These are phyloP conservation scores for Turdus rufiventris DNA, from an alignment of 2,113 vertebrate species.

Conservation along the genomic window DNA sequence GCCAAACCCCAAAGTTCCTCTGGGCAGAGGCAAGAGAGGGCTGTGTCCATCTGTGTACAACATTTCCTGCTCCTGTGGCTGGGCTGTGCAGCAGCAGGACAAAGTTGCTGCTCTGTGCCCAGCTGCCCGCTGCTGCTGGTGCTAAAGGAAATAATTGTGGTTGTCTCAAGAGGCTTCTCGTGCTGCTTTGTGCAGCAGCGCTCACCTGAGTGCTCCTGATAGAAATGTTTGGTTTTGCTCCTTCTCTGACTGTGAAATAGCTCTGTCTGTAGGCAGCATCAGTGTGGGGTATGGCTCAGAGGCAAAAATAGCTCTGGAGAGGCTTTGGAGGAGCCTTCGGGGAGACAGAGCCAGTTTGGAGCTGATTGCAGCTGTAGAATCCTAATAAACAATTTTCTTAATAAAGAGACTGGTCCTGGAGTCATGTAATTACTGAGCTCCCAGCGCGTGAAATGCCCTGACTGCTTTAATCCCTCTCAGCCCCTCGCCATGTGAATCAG, in stretches of 20 bases:
- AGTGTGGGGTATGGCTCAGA: background rate
- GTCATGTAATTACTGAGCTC: background rate
- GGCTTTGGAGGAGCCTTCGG: background rate
- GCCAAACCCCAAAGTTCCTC: background rate
- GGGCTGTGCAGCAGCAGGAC: background rate
- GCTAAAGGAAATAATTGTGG: background rate
- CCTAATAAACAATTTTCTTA: background rate
- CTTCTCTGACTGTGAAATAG: background rate
- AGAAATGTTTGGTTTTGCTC: background rate
- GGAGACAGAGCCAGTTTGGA: background rate
- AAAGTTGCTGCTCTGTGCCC: background rate
- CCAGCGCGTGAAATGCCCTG: background rate
- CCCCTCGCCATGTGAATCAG: fast-evolving
- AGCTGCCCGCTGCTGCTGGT: fast-evolving
- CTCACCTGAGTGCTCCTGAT: background rate
- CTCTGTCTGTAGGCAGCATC: background rate
- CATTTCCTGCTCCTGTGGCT: background rate
- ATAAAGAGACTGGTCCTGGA: background rate
- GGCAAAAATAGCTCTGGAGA: background rate
- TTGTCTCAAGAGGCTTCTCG: background rate
- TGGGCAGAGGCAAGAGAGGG: background rate
- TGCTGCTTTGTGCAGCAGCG: background rate
- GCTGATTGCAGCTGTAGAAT: background rate
- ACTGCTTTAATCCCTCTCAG: background rate
- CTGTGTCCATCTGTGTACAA: fast-evolving